These are phyloP conservation scores for Trematomus bernacchii DNA, from an alignment of 2,797 vertebrate genomes.

Conservation along the genomic window DNA sequence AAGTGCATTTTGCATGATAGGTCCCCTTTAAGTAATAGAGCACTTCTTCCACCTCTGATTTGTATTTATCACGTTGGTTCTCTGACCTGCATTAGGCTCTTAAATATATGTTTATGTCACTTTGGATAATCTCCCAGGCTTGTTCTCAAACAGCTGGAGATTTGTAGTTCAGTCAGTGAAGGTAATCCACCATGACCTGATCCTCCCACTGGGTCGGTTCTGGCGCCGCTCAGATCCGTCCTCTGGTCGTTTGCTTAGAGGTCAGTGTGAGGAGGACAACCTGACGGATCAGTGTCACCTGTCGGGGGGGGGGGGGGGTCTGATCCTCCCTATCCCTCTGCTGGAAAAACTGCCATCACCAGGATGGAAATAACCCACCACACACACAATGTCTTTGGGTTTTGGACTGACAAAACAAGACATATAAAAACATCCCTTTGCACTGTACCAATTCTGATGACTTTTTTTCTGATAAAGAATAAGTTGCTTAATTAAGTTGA, in stretches of 20 bases:
- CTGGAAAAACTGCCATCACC: conserved; percentile 59
- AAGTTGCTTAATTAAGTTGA: too few species aligned
- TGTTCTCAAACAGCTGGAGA: conserved; percentile 17
- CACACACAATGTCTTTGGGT: not conserved
- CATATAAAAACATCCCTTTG: too few species aligned
- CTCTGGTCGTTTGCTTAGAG: conserved; percentile 36
- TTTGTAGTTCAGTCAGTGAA: conserved; percentile 34
- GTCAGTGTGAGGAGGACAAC: conserved; percentile 42
- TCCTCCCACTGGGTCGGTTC: conserved; percentile 23
- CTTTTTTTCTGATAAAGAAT: too few species aligned
- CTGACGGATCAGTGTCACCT: conserved; percentile 69
- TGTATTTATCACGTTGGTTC: too few species aligned
- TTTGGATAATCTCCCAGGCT: not conserved
- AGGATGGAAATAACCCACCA: conserved; percentile 64
- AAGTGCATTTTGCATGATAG: too few species aligned
- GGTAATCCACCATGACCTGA: conserved; percentile 35
- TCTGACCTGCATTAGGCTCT: too few species aligned
- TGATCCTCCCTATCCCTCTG: conserved; percentile 8
- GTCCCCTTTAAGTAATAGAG: too few species aligned
- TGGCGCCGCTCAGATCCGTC: conserved; percentile 11
- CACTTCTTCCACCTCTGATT: too few species aligned
- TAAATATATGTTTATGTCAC: not conserved
- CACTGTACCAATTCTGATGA: too few species aligned
- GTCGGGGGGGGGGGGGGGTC: conserved; percentile 25
- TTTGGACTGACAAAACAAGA: too few species aligned